Evolutionary conservation across 2,888 invertebrate genomes (phyloP), one percentile per base, ranked within the genome.

Genomic region (Clusia tigrina): DNA sequence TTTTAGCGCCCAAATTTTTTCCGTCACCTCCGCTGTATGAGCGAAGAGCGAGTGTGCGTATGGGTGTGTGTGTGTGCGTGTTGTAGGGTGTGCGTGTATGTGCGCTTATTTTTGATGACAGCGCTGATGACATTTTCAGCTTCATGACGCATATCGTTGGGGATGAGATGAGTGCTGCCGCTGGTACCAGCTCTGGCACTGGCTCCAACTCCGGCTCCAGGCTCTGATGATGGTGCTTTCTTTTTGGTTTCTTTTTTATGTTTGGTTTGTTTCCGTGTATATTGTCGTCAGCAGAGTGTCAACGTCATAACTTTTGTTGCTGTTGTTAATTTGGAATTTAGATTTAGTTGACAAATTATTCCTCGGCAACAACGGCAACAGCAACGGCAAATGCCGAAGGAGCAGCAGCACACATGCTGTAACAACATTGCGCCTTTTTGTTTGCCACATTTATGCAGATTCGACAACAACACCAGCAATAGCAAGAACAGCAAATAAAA

Each of bases 251-350:
- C n/a, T n/a, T n/a, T n/a, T n/a, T n/a, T n/a, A n/a, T n/a, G n/a
- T n/a, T n/a, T n/a, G n/a, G n/a, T n/a, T n/a, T n/a, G n/a, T n/a
- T n/a, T n/a, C 38, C 37, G 25, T 42, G 17, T 37, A 26, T 32
- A 58, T 18, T 26, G 54, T 23, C 38, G 25, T 42, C 53, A 62
- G 53, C 24, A 57, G 58, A 58, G 46, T 62, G 57, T 62, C 54
- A 58, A 46, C 58, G 62, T 62, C 62, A 58, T 62, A 62, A 62
- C 62, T 62, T 62, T 62, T 57, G 61, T 48, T 46, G 38, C 22
- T 38, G 62, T 53, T 58, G 62, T 62, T 62, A 58, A 62, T 62
- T 62, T 58, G 62, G 62, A 62, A 62, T 62, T 62, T 62, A 62
- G 62, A 62, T 62, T 62, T 62, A 62, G 62, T 62, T 62, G 57